A percentile compares a stretch with the other conserved stretches of the same genome.
These are phyloP conservation scores for Ectemnius lituratus DNA, from an alignment of 2,888 invertebrate genomes.

Conservation along the genomic window DNA sequence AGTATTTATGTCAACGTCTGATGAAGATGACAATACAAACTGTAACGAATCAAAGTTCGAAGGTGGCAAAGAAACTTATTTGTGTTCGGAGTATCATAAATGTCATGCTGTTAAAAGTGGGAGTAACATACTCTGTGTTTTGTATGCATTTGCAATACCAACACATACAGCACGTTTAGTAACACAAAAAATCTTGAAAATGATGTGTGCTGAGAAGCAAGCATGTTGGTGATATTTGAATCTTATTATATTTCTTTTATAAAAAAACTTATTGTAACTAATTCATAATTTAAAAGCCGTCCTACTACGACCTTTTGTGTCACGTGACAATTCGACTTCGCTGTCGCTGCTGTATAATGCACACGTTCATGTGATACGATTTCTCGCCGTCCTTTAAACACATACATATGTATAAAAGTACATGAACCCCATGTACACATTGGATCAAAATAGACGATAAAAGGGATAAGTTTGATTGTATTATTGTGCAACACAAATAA, in stretches of 20 bases:
- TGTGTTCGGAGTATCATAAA: constrained; percentile 92
- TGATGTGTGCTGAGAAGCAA: constrained; percentile 83
- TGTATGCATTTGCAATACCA: constrained; percentile 87
- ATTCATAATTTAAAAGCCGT: no score
- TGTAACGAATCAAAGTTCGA: constrained; percentile 61
- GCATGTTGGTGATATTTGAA: constrained; percentile 82
- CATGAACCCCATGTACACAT: no score
- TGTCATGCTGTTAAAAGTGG: constrained; percentile 86
- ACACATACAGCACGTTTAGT: constrained; percentile 87
- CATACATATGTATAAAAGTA: no score
- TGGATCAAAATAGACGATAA: no score
- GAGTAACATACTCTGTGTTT: constrained; percentile 85
- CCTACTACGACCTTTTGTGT: no score
- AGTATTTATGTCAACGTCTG: constrained; percentile 72
- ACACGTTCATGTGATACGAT: no score
- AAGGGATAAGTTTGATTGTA: no score
- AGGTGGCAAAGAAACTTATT: constrained; percentile 84
- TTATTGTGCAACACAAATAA: no score
- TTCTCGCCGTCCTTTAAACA: no score
- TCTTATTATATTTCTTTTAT: background rate
- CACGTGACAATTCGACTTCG: no score
- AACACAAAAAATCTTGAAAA: constrained; percentile 83
- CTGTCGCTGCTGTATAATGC: no score
- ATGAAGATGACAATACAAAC: constrained; percentile 42
- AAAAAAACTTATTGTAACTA: no score